Percentiles rank a stretch among this genome's conserved stretches.
phyloP scores from a whole-genome alignment of 2,113 vertebrate species.

The Desmodus rotundus region DNA sequence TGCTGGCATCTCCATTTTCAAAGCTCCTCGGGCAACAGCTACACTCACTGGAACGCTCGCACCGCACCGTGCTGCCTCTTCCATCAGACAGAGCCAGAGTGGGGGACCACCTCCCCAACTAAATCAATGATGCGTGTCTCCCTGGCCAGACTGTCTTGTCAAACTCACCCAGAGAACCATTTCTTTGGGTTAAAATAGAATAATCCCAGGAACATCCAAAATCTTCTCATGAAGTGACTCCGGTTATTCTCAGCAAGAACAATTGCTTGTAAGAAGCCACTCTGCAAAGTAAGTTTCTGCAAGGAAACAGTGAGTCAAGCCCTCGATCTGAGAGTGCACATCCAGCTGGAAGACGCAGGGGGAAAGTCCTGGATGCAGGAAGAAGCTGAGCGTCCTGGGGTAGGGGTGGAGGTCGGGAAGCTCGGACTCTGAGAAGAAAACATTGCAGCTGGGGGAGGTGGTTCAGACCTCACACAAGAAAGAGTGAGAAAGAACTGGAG shows the following conservation, averaged over 20 bases:
- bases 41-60: not conserved
- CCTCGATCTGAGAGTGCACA: not conserved
- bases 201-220: not conserved
- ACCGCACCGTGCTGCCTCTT: not conserved
- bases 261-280: not conserved
- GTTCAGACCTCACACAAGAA: not conserved
- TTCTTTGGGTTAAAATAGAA: not conserved
- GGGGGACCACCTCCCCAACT: not conserved
- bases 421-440: not conserved
- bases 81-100: not conserved
- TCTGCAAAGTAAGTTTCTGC: not conserved
- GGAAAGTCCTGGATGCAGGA: not conserved
- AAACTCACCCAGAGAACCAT: not conserved
- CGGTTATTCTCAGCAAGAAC: not conserved
- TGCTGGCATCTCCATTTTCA: not conserved
- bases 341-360: not conserved
- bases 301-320: not conserved
- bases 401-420: not conserved
- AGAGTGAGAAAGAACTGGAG: not conserved
- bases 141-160: not conserved
- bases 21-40: not conserved
- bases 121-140: not conserved
- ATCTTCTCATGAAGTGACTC: not conserved
- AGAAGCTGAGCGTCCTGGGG: not conserved
- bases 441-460: not conserved